Conservation (phyloP, 1,140 invertebrate species). For the Trinorchestia longiramus region DNA sequence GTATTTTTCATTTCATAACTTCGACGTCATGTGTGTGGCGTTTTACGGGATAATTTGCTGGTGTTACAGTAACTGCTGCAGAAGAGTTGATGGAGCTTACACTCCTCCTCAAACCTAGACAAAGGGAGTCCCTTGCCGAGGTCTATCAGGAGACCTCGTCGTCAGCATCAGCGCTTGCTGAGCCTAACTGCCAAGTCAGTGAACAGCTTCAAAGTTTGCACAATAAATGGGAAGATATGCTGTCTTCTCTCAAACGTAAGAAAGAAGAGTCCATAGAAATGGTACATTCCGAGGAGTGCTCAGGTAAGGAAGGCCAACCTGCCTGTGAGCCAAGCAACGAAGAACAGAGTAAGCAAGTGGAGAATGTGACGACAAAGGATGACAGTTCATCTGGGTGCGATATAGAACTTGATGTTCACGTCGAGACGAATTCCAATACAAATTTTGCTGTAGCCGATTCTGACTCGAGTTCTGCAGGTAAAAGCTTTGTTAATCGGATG, state of each 20-base stretch:
- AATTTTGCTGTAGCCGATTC: background rate
- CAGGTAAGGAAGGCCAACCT: background rate
- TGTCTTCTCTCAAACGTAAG: background rate
- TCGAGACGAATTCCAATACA: background rate
- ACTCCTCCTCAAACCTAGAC: background rate
- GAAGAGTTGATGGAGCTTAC: background rate
- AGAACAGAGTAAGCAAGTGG: background rate
- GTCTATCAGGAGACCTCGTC: background rate
- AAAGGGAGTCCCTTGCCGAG: background rate
- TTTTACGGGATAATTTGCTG: background rate
- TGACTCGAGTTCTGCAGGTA: background rate
- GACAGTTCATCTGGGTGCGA: background rate
- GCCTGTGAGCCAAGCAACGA: background rate
- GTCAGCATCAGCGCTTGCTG: background rate
- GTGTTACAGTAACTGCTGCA: background rate
- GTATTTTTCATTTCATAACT: background rate
- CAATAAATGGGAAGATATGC: background rate
- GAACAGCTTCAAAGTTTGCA: background rate
- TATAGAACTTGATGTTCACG: background rate
- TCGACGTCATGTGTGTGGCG: background rate
- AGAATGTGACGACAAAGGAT: background rate
- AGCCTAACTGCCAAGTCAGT: background rate
- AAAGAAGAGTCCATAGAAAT: background rate
- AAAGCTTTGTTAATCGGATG: background rate
- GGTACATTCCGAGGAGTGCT: background rate